A percentile compares a stretch with the other conserved stretches of the same genome.
Conservation (phyloP, 2,888 invertebrate genomes). For the Ormyrus rosae region DNA sequence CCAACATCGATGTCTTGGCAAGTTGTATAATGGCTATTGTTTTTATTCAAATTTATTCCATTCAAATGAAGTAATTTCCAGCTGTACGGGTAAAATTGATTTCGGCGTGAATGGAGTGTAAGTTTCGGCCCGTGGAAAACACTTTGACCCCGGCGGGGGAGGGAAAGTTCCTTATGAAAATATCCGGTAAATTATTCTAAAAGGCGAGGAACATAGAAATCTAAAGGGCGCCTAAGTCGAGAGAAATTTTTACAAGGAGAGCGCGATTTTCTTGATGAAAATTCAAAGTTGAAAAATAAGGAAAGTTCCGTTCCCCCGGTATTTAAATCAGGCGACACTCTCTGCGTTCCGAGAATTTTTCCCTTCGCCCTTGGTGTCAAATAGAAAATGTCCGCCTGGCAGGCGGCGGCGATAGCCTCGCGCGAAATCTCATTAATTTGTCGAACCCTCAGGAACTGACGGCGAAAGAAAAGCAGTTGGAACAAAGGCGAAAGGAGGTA, state of each 20-base stretch:
- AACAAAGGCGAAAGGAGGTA: slow-evolving; percentile 5
- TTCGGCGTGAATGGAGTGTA: slow-evolving; percentile 37
- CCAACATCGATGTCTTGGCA: slow-evolving; percentile 22
- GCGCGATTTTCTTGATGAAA: neutral
- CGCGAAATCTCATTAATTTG: slow-evolving; percentile 68
- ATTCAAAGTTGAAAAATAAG: neutral
- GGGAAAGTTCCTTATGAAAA: neutral
- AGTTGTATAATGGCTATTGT: slow-evolving; percentile 43
- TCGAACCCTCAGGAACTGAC: slow-evolving; percentile 54
- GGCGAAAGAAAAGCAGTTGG: neutral
- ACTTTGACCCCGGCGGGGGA: neutral
- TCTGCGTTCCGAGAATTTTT: slow-evolving; percentile 29
- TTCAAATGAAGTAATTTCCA: slow-evolving; percentile 34
- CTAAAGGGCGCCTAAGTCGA: neutral
- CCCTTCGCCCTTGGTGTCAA: neutral
- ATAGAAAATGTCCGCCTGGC: too few species aligned
- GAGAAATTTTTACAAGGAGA: neutral
- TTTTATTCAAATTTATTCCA: slow-evolving; percentile 43
- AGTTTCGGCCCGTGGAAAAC: slow-evolving; percentile 11
- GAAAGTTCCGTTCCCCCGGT: slow-evolving; percentile 6
- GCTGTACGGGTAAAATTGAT: slow-evolving; percentile 37
- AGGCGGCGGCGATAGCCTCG: slow-evolving; percentile 31
- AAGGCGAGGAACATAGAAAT: too few species aligned
- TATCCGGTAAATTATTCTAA: too few species aligned
- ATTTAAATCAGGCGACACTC: slow-evolving; percentile 25